Base-by-base conservation (phyloP, 2,888 invertebrate species). In the Acleris emargana region DNA sequence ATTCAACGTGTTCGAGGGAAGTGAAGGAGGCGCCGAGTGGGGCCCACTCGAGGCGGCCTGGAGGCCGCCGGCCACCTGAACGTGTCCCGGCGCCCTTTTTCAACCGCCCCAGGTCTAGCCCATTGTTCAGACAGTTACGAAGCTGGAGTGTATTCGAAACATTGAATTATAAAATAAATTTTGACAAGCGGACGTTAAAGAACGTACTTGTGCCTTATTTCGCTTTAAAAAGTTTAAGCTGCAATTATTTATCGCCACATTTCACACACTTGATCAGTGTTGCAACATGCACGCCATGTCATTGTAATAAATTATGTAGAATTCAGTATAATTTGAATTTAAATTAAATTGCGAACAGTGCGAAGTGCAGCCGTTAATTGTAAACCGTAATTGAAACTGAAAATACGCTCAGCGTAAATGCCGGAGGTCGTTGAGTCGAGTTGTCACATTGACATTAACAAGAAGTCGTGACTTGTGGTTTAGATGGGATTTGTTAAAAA, bases 11-110 rank as follows among this genome's bases (percentile, higher is more conserved):
- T 64, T 86, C 73, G 75, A 87, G 83, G 63, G 81, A 73, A 67
- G 78, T 87, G 68, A 70, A 83, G 72, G 72, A 63, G 71, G 45
- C 55, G 60, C 51, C 51, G 72, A 76, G 77, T 77, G 72, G 71
- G 68, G 68, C 18, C 66, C 74, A 69, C 77, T 76, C 67, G 55
- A 76, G 74, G 76, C 74, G 73, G 72, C 72, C 74, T 74, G 75
- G 71, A 64, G 76, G 70, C 72, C 76, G 68, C 68, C 67, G 71
- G 75, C 81, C 79, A 84, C 83, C 82, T 85, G 86, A 81, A 80
- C 81, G 80, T 83, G 81, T 82, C 80, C 77, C 69, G 73, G 73
- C 76, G 71, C 75, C 77, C 59, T 64, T 84, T 84, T 82, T 80
- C 80, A 71, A 75, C 72, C 73, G 76, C 76, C 75, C 75, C 71